Evolutionary conservation across 2,113 vertebrate species (phyloP).

Genomic region (Aspidoscelis tigris): DNA sequence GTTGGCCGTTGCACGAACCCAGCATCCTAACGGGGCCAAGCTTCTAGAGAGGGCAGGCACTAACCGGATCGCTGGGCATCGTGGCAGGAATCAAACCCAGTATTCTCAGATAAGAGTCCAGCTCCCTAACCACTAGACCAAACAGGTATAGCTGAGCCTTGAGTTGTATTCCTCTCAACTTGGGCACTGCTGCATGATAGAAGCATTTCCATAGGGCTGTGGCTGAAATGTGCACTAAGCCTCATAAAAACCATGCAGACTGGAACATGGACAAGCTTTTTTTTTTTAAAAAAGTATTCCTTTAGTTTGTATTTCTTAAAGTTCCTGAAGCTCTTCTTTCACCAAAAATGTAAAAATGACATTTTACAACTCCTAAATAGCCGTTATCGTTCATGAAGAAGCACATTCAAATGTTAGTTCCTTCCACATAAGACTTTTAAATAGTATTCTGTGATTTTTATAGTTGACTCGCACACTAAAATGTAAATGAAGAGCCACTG

Average conservation of each 20-base stretch:
- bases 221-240: background rate
- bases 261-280: background rate
- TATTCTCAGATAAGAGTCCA: no score
- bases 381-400: background rate
- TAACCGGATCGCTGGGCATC: no score
- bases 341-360: background rate
- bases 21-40: no score
- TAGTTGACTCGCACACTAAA: background rate
- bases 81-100: no score
- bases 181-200: no score
- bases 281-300: background rate
- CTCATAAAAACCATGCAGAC: background rate
- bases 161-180: no score
- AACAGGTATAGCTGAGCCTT: no score
- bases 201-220: background rate
- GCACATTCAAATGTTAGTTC: background rate
- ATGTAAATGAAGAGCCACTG: background rate
- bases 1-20: no score
- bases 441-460: background rate
- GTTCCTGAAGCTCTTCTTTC: background rate
- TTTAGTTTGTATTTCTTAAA: background rate
- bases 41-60: no score
- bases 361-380: background rate
- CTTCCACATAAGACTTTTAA: background rate
- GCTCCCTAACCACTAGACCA: no score